A percentile compares a stretch with the other conserved stretches of the same genome.
These are phyloP conservation scores for Gadus chalcogrammus DNA, from an alignment of 2,113 vertebrate species.

Conservation along the genomic window DNA sequence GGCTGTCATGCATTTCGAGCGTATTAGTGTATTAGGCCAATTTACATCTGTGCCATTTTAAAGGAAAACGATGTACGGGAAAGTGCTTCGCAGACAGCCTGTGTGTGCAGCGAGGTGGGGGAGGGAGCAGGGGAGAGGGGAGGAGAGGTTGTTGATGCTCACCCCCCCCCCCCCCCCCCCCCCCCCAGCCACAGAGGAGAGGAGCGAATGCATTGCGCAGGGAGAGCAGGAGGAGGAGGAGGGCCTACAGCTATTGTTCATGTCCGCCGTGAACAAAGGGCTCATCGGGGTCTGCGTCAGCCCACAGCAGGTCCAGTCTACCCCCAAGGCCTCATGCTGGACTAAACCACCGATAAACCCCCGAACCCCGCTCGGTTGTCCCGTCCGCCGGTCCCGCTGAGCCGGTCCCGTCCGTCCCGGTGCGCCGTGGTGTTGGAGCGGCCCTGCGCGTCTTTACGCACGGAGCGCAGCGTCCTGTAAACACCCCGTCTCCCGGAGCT, in stretches of 20 bases:
- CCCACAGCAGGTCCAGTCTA: conserved; percentile 69
- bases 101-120: conserved; percentile 56
- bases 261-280: conserved; percentile 80
- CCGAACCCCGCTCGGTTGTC: conserved; percentile 47
- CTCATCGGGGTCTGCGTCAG: conserved; percentile 76
- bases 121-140: conserved; percentile 44
- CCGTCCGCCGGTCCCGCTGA: conserved; percentile 28
- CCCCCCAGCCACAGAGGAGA: conserved; percentile 37
- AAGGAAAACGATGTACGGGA: conserved; percentile 43
- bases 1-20: not conserved
- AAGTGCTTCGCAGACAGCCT: conserved; percentile 69
- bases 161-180: conserved; percentile 17
- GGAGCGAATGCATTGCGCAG: conserved; percentile 68
- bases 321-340: conserved; percentile 67
- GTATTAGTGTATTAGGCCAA: conserved; percentile 50
- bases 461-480: conserved; percentile 64
- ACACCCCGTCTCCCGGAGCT: conserved; percentile 63
- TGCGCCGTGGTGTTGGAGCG: conserved; percentile 39
- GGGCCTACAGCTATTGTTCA: conserved; percentile 73
- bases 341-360: conserved; percentile 56
- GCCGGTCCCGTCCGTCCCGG: conserved; percentile 28
- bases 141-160: conserved; percentile 58
- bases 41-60: conserved; percentile 66
- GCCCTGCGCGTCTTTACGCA: conserved; percentile 58
- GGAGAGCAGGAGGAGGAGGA: conserved; percentile 45